Evolutionary conservation across 2,113 vertebrate species (phyloP).

Genomic region (Psittacula cyanocephala): DNA sequence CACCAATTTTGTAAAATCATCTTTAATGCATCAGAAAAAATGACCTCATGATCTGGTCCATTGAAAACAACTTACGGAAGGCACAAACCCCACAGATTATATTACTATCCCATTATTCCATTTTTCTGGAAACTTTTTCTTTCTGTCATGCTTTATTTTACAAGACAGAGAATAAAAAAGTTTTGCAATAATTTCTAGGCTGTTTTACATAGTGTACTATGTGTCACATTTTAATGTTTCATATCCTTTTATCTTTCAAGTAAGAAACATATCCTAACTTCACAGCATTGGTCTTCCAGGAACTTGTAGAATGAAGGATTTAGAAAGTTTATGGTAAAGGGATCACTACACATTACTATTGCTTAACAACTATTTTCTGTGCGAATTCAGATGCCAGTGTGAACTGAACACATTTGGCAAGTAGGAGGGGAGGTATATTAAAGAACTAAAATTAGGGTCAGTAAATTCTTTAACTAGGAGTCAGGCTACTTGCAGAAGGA

Average conservation of each 20-base stretch:
- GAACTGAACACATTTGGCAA: slow-evolving; percentile 14
- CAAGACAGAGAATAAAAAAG: neutral
- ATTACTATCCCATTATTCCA: neutral
- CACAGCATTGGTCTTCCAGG: neutral
- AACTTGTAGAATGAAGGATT: slow-evolving; percentile 11
- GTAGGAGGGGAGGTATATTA: neutral
- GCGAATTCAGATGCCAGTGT: slow-evolving; percentile 1
- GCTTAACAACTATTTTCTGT: neutral
- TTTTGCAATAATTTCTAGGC: neutral
- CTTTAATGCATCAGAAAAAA: neutral
- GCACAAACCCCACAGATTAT: neutral
- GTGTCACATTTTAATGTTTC: neutral
- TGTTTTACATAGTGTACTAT: neutral
- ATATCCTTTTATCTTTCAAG: slow-evolving; percentile 35
- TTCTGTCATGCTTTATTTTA: neutral
- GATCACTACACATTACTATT: slow-evolving; percentile 10
- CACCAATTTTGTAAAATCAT: neutral
- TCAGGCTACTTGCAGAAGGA: neutral
- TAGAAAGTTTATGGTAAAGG: slow-evolving; percentile 13
- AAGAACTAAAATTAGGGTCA: neutral
- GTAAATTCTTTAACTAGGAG: neutral
- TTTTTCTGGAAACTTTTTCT: neutral
- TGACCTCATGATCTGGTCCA: neutral
- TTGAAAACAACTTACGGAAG: slow-evolving; percentile 7
- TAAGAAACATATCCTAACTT: neutral